Conservation (phyloP, 2,113 vertebrate genomes). For the Scartelaos histophorus region DNA sequence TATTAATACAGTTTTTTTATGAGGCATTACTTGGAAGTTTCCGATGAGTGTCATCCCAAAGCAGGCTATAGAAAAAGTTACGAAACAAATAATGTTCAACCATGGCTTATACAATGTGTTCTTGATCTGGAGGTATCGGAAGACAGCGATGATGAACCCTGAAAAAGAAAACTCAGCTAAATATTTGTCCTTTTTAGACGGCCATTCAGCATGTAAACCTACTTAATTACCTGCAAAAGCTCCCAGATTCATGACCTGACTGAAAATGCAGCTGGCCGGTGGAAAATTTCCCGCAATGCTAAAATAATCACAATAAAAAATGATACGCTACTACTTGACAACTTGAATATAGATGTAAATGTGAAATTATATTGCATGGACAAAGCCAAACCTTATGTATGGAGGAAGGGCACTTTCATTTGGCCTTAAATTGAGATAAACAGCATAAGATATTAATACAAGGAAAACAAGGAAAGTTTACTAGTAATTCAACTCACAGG, state of each 20-base stretch:
- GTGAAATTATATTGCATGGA: background rate
- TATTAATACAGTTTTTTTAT: background rate
- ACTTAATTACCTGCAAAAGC: constrained; percentile 86
- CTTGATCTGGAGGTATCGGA: constrained; percentile 90
- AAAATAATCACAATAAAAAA: background rate
- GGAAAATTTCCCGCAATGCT: constrained; percentile 88
- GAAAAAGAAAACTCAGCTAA: constrained; percentile 39
- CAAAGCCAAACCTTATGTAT: constrained; percentile 83
- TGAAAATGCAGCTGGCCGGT: constrained; percentile 91
- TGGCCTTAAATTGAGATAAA: constrained; percentile 49
- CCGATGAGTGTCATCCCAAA: constrained; percentile 92
- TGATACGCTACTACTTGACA: background rate
- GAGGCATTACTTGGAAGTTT: constrained; percentile 87
- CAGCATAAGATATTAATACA: background rate
- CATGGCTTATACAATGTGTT: constrained; percentile 79
- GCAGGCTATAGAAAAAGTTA: constrained; percentile 78
- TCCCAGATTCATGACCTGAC: constrained; percentile 90
- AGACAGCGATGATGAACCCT: constrained; percentile 84
- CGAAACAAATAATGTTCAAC: constrained; percentile 83
- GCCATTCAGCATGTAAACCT: background rate
- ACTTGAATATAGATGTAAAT: background rate
- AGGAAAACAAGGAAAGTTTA: background rate
- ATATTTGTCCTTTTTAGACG: background rate
- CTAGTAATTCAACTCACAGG: background rate
- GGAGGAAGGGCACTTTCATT: constrained; percentile 76